Base-by-base conservation (phyloP, 2,888 invertebrate genomes). In the Synergus japonicus region DNA sequence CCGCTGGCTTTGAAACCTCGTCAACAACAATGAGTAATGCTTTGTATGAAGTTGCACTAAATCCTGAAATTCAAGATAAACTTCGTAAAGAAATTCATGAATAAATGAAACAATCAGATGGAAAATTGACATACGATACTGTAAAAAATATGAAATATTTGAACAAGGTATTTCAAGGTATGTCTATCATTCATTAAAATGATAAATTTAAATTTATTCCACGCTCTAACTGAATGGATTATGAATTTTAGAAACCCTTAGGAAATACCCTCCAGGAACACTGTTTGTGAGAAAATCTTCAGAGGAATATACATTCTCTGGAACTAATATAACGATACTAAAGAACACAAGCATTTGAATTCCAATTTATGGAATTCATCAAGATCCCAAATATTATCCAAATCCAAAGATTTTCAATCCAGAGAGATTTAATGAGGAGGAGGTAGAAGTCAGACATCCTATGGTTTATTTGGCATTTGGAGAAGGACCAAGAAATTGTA, bases 121-220 rank as follows among this genome's bases (percentile, higher is more conserved):
- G 91, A 2, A 83, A 87, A 41, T 83, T 93, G 2, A 90, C 89
- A 1, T 93, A 92, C 73, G 92, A 92, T 9, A 85, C 87, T 2
- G 82, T 93, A 2, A 89, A 89, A 69, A 89, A 91, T 65, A 91
- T 93, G 92, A 88, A 89, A 10, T 93, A 93, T 83, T 84, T 93
- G 80, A 91, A 93, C 69, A 89, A 88, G 86, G 90, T 92, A 0
- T 84, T 92, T 8, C 83, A 88, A 82, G 92, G 92, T 92, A 81
- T 13, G 49, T 0, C 13, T 15, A 10, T 10, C 7, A 44, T 7
- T 44, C 44, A 7, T 8, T 44, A 7, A 10, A 44, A 7, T 44
- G 7, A 44, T 44, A 44, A 44, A 9, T 15, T 49, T 5, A 15
- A 15, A 15, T 49, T 5, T 49, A 4, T 46, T 13, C 13, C 13